Percentiles rank a stretch among this genome's conserved stretches.
phyloP scores from a whole-genome alignment of 1,140 invertebrate species.

The Drosophila eugracilis region DNA sequence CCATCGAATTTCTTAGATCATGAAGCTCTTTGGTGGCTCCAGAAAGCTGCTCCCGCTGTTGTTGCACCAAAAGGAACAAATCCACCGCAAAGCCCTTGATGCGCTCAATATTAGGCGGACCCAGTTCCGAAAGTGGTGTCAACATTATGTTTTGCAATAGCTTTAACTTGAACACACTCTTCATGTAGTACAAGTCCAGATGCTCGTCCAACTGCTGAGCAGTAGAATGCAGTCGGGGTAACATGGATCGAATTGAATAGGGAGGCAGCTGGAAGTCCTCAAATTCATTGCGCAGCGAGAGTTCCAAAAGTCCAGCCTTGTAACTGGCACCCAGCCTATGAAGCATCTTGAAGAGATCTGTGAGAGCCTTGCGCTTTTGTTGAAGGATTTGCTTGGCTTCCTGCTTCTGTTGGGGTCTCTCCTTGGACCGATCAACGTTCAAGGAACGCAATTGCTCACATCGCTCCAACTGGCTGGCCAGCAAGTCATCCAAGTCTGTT shows the following conservation, averaged over 20 bases:
- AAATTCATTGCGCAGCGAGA: conserved; percentile 83
- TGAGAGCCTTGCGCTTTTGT: conserved; percentile 92
- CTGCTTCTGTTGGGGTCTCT: conserved; percentile 91
- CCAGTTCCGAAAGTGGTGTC: conserved; percentile 91
- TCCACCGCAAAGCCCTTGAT: conserved; percentile 92
- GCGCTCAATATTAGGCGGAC: conserved; percentile 91
- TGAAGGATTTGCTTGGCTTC: conserved; percentile 93
- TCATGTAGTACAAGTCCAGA: conserved; percentile 80
- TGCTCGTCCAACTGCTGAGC: conserved; percentile 70
- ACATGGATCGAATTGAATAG: conserved; percentile 70
- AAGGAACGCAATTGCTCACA: conserved; percentile 88
- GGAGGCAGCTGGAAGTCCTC: conserved; percentile 69
- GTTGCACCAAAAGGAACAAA: conserved; percentile 87
- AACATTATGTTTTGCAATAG: conserved; percentile 88
- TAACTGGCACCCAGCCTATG: conserved; percentile 91
- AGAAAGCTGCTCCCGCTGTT: conserved; percentile 84
- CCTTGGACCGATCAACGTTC: conserved; percentile 87
- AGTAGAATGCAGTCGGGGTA: conserved; percentile 57
- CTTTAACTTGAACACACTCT: conserved; percentile 83
- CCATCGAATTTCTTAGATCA: conserved; percentile 77
- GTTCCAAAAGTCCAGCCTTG: conserved; percentile 89
- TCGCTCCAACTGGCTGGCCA: conserved; percentile 88
- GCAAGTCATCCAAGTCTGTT: conserved; percentile 88
- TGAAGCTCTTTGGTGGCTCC: conserved; percentile 81
- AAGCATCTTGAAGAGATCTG: conserved; percentile 93